phyloP scores from a whole-genome alignment of 2,113 vertebrate species.

The Odocoileus hemionus region DNA sequence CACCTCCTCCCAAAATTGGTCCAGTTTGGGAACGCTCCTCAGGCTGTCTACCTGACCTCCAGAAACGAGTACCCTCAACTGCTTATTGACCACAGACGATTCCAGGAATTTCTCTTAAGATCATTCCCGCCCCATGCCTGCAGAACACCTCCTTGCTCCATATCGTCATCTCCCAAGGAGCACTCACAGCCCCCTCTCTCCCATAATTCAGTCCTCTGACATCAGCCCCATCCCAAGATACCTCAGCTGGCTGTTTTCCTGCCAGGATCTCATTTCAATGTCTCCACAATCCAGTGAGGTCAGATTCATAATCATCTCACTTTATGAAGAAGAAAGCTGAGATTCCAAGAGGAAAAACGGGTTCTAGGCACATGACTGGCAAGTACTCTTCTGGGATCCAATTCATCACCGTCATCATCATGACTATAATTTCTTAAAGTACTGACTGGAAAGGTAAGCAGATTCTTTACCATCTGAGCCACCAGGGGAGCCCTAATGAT shows the following conservation, averaged over 20 bases:
- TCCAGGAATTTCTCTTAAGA: neutral
- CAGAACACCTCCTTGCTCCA: neutral
- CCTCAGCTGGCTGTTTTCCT: neutral
- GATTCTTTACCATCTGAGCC: neutral
- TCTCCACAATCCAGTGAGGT: neutral
- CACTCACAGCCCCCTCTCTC: neutral
- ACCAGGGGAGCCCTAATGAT: neutral
- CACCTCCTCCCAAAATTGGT: neutral
- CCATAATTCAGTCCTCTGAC: neutral
- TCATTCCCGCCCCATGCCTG: neutral
- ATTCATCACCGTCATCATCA: rapidly evolving
- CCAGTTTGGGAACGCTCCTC: neutral
- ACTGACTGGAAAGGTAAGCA: neutral
- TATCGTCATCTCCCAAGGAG: neutral
- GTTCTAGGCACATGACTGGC: neutral
- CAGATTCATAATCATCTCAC: neutral
- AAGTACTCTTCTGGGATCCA: neutral
- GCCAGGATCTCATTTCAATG: neutral
- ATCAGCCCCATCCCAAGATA: neutral
- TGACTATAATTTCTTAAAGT: neutral
- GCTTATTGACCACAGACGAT: neutral
- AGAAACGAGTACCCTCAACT: neutral
- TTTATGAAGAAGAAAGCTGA: neutral
- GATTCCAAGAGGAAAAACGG: neutral
- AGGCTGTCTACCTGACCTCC: neutral